A percentile compares a stretch with the other conserved stretches of the same genome.
These are phyloP conservation scores for Brachyistius frenatus DNA, from an alignment of 2,113 vertebrate species.

Conservation along the genomic window DNA sequence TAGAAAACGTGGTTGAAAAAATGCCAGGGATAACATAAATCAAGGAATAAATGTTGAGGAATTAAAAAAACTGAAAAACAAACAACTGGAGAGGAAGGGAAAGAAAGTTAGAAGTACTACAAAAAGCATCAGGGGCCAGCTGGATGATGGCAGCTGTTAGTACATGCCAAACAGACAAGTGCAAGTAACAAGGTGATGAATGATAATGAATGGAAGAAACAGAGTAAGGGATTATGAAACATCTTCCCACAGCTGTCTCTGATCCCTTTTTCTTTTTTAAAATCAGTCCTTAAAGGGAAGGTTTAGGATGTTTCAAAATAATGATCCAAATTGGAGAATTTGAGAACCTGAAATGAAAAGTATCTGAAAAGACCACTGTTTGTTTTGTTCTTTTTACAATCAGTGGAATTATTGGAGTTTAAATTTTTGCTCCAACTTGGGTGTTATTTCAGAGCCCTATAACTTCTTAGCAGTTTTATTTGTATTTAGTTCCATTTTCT, in stretches of 20 bases:
- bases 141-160: constrained; percentile 74
- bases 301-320: no score
- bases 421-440: no score
- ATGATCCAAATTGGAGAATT: no score
- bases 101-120: constrained; percentile 4
- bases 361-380: no score
- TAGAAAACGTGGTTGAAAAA: neutral
- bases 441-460: no score
- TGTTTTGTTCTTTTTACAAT: no score
- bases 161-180: constrained; percentile 61
- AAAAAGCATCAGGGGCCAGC: constrained; percentile 38
- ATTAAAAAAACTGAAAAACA: constrained; percentile 7
- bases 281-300: neutral
- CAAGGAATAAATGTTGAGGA: neutral
- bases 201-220: constrained; percentile 14
- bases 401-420: no score
- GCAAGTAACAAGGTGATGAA: constrained; percentile 57
- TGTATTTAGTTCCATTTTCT: no score
- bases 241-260: neutral
- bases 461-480: no score
- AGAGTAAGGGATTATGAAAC: neutral
- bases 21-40: constrained; percentile 8
- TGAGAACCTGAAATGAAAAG: no score
- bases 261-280: neutral
- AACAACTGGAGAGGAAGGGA: constrained; percentile 3